Base-by-base conservation (phyloP, 2,797 vertebrate species). In the Craterocephalus amniculus region DNA sequence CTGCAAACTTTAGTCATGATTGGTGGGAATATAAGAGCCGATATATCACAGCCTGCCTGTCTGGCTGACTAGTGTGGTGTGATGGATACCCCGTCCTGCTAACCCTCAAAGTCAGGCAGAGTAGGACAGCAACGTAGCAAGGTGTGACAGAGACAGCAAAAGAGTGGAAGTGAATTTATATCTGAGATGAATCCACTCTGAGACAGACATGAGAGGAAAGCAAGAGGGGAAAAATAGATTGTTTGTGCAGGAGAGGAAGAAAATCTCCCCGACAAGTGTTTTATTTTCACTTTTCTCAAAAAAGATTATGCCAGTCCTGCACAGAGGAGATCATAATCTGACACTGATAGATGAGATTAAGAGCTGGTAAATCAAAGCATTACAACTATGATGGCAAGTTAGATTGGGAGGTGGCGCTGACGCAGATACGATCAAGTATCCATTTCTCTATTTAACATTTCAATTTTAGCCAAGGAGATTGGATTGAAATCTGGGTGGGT, bases 31-130 rank as follows among this genome's bases (percentile, higher is more conserved):
- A 49, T 78, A 67, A 78, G 35, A 0, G 58, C 70, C 79, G 78
- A 80, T 80, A 64, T 64, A 80, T 87, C 81, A 78, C 80, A 78
- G 26, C 85, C 83, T 70, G 76, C 78, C 57, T 67, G 85, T 84
- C 73, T 69, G 81, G 83, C 67, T 18, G 76, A 63, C 76, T 4
- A 56, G 67, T 31, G 66, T 0, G 24, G 12, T 0, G 31, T 78
- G 81, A 90, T 79, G 63, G 76, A 88, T 71, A 70, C 59, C 3
- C 26, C 63, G 59, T 27, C 54, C 64, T 38, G 58, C 72, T 66
- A 63, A 81, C 67, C 70, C 76, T 61, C 70, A 10, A 10, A 78
- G 76, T 77, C 63, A 14, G 49, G 24, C 68, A 60, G 34, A 16
- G 29, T 29, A 24, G 10, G 67, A 68, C 69, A 74, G 52, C 57